A percentile compares a stretch with the other conserved stretches of the same genome.
These are phyloP conservation scores for Eristalis pertinax DNA, from an alignment of 2,888 invertebrate genomes.

Conservation along the genomic window DNA sequence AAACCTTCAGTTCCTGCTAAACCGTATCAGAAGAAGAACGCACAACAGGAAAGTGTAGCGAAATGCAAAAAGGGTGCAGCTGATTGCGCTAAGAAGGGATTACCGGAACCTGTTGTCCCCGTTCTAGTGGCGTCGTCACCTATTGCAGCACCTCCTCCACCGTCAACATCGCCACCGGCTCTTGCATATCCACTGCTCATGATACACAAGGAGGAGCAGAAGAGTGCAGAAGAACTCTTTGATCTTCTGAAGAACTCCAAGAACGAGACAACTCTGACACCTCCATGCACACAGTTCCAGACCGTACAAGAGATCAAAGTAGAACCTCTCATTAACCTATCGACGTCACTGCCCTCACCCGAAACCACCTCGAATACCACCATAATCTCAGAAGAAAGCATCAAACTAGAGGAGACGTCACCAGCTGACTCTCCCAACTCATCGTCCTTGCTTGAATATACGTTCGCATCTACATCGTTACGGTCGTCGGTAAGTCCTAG, in stretches of 20 bases:
- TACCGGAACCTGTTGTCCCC: conserved; percentile 11
- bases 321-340: neutral
- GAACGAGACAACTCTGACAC: conserved; percentile 47
- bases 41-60: conserved; percentile 60
- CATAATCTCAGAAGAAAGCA: conserved; percentile 45
- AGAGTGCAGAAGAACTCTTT: conserved; percentile 76
- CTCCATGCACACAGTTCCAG: conserved; percentile 27
- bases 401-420: conserved; percentile 34
- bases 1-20: conserved; percentile 73
- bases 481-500: conserved; percentile 41
- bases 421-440: conserved; percentile 9
- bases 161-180: conserved; percentile 62
- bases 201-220: conserved; percentile 42
- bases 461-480: conserved; percentile 29
- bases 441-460: conserved; percentile 19
- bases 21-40: conserved; percentile 77
- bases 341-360: conserved; percentile 33
- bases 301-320: conserved; percentile 7
- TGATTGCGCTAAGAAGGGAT: conserved; percentile 24
- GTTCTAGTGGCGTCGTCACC: conserved; percentile 27
- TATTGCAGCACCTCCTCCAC: conserved; percentile 15
- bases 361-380: conserved; percentile 53
- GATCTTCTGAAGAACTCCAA: conserved; percentile 79
- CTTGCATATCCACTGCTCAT: conserved; percentile 36
- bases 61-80: conserved; percentile 62